Evolutionary conservation across 1,140 invertebrate species (phyloP), one percentile per base, ranked within the genome.

Genomic region (Diprion similis): DNA sequence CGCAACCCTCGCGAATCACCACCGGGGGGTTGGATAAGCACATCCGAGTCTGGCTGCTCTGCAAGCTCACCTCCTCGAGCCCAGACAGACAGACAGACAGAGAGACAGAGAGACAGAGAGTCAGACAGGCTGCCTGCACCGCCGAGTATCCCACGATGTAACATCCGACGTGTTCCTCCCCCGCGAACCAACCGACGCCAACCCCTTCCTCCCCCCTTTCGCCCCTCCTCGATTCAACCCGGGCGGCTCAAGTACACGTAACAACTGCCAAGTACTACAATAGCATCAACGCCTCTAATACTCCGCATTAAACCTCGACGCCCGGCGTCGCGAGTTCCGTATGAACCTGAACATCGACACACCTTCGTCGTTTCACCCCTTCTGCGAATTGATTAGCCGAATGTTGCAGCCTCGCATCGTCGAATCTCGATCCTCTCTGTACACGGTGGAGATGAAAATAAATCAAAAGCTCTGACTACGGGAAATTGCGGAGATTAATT

Each of bases 251-350:
- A 59, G 51, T 59, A 59, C 51, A 76, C 75, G 80, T 78, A 81
- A 85, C 83, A 82, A 82, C 78, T 81, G 77, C 78, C 82, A 83
- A 85, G 82, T 79, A 80, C 79, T 84, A 78, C 82, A 82, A 83
- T 83, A 78, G 80, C 79, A 84, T 82, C 78, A 77, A 79, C 78
- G 81, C 78, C 83, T 82, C 84, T 83, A 84, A 84, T 81, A 37
- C 24, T 80, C 72, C 75, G 78, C 81, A 84, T 84, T 81, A 82
- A 77, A 79, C 80, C 82, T 80, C 81, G 82, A 82, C 76, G 79
- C 70, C 13, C 17, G 73, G 71, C 75, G 75, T 68, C 68, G 11
- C 47, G 24, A 51, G 18, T 48, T 18, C 68, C 71, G 51, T 79
- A 79, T 37, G 24, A 37, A 6, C 24, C 2, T 6, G 24, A 37